Conservation (phyloP, 2,888 invertebrate species). For the Andrena camellia region DNA sequence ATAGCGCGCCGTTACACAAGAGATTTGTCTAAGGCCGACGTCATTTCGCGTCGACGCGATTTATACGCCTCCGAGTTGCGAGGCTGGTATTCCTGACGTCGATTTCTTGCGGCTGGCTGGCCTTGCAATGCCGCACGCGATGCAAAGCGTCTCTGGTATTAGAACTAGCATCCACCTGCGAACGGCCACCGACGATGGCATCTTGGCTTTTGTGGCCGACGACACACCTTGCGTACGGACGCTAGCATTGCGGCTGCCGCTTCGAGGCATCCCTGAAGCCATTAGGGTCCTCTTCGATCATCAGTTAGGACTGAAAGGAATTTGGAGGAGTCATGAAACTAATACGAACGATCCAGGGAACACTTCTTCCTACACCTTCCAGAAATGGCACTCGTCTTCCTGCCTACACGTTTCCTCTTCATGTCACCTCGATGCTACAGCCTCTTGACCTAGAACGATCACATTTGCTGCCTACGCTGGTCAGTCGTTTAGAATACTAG, state of each 20-base stretch:
- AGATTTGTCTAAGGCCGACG: constrained; percentile 50
- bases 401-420: not conserved
- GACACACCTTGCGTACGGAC: constrained; percentile 10
- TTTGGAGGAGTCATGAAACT: no score
- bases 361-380: no score
- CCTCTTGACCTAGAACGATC: not conserved
- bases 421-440: not conserved
- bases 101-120: constrained; percentile 66
- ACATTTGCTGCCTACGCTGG: not conserved
- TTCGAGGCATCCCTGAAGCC: not conserved
- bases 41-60: constrained; percentile 46
- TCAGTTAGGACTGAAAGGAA: no score
- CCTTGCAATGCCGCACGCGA: constrained; percentile 70
- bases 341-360: no score
- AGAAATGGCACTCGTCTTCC: no score
- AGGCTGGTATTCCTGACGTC: constrained; percentile 54
- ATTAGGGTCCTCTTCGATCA: not conserved
- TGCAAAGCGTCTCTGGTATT: constrained; percentile 64
- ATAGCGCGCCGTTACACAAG: constrained; percentile 59
- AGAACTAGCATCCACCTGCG: constrained; percentile 50
- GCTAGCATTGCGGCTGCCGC: constrained; percentile 10
- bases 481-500: not conserved
- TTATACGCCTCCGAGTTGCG: constrained; percentile 37
- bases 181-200: constrained; percentile 43
- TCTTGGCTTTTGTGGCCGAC: constrained; percentile 51